phyloP scores from a whole-genome alignment of 2,113 vertebrate species.

The Gila orcuttii region DNA sequence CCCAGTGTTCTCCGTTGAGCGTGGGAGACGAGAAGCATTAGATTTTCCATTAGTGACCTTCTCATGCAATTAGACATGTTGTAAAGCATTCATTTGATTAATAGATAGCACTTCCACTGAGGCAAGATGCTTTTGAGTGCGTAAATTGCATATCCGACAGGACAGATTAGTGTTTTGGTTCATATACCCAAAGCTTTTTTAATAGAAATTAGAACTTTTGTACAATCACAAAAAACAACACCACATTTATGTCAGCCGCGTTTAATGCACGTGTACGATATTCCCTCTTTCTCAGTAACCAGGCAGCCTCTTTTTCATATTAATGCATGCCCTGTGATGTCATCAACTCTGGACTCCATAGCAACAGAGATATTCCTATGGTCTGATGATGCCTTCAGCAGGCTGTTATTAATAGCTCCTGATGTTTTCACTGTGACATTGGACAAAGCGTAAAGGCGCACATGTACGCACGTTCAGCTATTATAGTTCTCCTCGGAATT shows the following conservation, averaged over 20 bases:
- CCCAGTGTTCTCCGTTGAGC: not conserved
- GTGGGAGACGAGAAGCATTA: conserved; percentile 28
- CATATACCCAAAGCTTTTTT: not conserved
- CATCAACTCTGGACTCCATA: conserved; percentile 73
- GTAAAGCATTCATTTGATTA: conserved; percentile 37
- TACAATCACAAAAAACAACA: not conserved
- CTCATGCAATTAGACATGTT: conserved; percentile 42
- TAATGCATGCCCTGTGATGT: conserved; percentile 65
- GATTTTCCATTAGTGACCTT: conserved; percentile 43
- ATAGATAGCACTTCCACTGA: conserved; percentile 36
- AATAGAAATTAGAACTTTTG: not conserved
- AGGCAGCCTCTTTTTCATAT: conserved; percentile 62
- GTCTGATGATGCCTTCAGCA: conserved; percentile 47
- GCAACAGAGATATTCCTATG: conserved; percentile 72
- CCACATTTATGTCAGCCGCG: not conserved
- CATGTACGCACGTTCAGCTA: not conserved
- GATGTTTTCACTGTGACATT: conserved; percentile 63
- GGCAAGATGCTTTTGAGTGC: not conserved
- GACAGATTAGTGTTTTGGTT: not conserved
- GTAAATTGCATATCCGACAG: not conserved
- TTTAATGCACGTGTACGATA: not conserved
- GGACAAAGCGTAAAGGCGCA: conserved; percentile 10
- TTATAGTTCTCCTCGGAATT: conserved; percentile 18
- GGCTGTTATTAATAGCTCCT: conserved; percentile 73
- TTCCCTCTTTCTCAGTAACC: conserved; percentile 39